Evolutionary conservation across 2,113 vertebrate genomes (phyloP), one percentile per base, ranked within the genome.

Genomic region (Dasypus novemcinctus): DNA sequence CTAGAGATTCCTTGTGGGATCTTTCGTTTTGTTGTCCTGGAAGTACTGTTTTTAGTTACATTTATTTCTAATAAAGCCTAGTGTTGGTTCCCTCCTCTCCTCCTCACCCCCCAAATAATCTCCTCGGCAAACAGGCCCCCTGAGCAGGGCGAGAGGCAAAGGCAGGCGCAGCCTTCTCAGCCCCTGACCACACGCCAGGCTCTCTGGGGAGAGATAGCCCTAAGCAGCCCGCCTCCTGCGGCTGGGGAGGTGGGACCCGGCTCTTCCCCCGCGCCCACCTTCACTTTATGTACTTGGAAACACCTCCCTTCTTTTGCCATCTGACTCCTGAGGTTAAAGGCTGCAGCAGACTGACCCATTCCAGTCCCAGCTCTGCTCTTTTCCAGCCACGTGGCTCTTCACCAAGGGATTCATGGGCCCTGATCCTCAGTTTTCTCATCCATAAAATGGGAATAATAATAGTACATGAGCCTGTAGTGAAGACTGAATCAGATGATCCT

Each of bases 11-110:
- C 46, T 86, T 13, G 0, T 25, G 38, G 41, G 14, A 54, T 7
- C 36, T 83, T 79, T 74, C 46, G 54, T 49, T 66, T 74, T 84
- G 63, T 71, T 64, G 52, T 74, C 90, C 68, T 68, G 57, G 75
- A 76, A 95, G 12, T 18, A 29, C 52, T 25, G 49, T 41, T 36
- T 52, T 91, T 76, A 20, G 17, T 57, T 83, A 71, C 27, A 20
- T 84, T 61, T 95, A 36, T 61, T 93, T 84, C 64, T 93, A 83
- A 93, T 59, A 66, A 94, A 72, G 61, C 25, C 29, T 43, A 52
- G 33, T 63, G 43, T 7, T 66, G 64, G 2, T 46, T 81, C 17
- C 17, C 54, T 78, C 14, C 17, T 14, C 54, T 0, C 4, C 54
- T 57, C 5, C 54, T 52, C 54, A 57, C 57, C 57, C 21, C 21